Conservation (phyloP, 2,797 vertebrate species). For the Phrynocephalus forsythii region DNA sequence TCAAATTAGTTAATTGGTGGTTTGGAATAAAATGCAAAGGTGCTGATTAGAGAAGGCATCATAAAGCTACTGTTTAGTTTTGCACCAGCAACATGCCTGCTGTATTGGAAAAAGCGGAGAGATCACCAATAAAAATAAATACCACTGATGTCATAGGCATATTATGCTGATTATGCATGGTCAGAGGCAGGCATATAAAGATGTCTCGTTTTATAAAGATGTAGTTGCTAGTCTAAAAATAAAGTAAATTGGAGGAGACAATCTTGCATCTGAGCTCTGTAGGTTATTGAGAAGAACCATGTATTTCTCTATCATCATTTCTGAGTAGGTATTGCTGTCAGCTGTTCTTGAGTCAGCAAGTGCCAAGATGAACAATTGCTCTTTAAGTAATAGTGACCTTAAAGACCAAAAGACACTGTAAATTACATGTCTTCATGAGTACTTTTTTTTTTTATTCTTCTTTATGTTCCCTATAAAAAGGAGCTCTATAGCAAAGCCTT, state of each 20-base stretch:
- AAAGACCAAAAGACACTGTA: slow-evolving; percentile 69
- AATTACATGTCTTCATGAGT: slow-evolving; percentile 59
- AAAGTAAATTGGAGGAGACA: slow-evolving; percentile 49
- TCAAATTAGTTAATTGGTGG: slow-evolving; percentile 84
- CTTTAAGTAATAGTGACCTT: slow-evolving; percentile 72
- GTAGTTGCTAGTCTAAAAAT: slow-evolving; percentile 31
- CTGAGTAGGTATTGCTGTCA: slow-evolving; percentile 59
- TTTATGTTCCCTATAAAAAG: slow-evolving; percentile 47
- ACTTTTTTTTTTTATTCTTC: slow-evolving; percentile 62
- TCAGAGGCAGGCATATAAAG: slow-evolving; percentile 56
- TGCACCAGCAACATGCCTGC: slow-evolving; percentile 56
- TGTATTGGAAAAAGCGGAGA: slow-evolving; percentile 40
- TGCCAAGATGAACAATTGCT: slow-evolving; percentile 62
- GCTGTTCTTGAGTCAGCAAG: slow-evolving; percentile 40
- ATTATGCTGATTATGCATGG: slow-evolving; percentile 34
- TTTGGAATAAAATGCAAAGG: slow-evolving; percentile 79
- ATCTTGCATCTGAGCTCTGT: slow-evolving; percentile 18
- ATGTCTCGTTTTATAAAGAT: slow-evolving; percentile 73
- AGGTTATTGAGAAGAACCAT: slow-evolving; percentile 43
- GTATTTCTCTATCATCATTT: slow-evolving; percentile 48
- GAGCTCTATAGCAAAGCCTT: neutral
- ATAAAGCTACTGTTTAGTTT: slow-evolving; percentile 74
- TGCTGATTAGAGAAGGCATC: slow-evolving; percentile 80
- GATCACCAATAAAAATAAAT: slow-evolving; percentile 73
- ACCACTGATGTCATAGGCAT: slow-evolving; percentile 54